Conservation (phyloP, 2,113 vertebrate species). For the Amphiprion percula region DNA sequence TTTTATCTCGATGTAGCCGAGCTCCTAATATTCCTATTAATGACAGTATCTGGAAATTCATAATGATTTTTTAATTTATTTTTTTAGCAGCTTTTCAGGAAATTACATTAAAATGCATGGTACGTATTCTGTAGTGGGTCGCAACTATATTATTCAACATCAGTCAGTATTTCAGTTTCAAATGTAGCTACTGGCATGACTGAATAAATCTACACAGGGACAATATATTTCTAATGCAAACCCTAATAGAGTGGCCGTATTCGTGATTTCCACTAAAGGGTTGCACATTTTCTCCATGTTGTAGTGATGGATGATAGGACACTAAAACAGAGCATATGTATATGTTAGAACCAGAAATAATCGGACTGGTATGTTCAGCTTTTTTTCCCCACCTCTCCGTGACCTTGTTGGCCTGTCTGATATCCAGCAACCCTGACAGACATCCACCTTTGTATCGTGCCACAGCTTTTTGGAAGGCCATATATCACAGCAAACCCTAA, state of each 20-base stretch:
- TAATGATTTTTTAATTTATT: no score
- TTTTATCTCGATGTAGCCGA: background rate
- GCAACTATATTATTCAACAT: background rate
- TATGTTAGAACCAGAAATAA: slow-evolving; percentile 12
- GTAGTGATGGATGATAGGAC: slow-evolving; percentile 11
- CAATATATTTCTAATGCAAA: background rate
- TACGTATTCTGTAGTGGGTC: background rate
- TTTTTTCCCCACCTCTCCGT: slow-evolving; percentile 6
- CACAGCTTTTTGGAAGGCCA: slow-evolving; percentile 56
- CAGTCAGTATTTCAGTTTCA: background rate
- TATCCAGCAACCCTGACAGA: slow-evolving; percentile 55
- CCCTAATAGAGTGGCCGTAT: background rate
- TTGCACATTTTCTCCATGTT: background rate
- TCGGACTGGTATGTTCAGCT: slow-evolving; percentile 11
- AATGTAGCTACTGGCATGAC: background rate
- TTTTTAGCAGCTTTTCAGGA: no score
- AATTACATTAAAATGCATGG: no score
- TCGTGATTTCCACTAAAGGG: background rate
- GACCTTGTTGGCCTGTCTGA: slow-evolving; percentile 45
- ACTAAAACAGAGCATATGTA: background rate
- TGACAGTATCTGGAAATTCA: no score
- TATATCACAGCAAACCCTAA: slow-evolving; percentile 74
- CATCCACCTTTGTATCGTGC: slow-evolving; percentile 55
- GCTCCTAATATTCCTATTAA: no score
- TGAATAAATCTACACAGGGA: background rate